These are phyloP conservation scores for Ophioninae sp. DNA, from an alignment of 2,888 invertebrate genomes.

Conservation along the genomic window DNA sequence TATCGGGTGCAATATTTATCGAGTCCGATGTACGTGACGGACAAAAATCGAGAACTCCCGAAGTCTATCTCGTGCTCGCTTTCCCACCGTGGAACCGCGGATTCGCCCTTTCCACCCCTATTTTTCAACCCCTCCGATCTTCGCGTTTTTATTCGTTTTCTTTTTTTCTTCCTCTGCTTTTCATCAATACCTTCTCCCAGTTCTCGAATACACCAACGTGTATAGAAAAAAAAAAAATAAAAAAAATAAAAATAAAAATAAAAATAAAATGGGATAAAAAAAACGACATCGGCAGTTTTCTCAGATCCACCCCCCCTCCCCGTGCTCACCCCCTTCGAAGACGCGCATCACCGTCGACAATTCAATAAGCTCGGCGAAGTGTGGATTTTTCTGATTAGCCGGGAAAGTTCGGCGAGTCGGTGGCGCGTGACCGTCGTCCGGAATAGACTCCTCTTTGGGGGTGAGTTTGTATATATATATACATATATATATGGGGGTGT, in stretches of 20 bases:
- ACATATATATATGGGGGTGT: background rate
- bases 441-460: slow-evolving; percentile 63
- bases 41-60: slow-evolving; percentile 44
- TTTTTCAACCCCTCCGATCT: background rate
- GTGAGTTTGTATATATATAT: background rate
- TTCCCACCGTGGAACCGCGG: background rate
- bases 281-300: slow-evolving; percentile 1
- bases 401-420: slow-evolving; percentile 75
- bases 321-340: background rate
- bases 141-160: background rate
- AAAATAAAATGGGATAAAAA: background rate
- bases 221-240: background rate
- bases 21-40: slow-evolving; percentile 52
- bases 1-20: slow-evolving; percentile 54
- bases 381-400: slow-evolving; percentile 80
- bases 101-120: background rate
- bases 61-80: slow-evolving; percentile 18
- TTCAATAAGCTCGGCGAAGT: slow-evolving; percentile 77
- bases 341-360: slow-evolving; percentile 67
- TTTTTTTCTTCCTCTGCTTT: slow-evolving; percentile 12
- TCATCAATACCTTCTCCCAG: slow-evolving; percentile 41
- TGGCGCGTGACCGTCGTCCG: slow-evolving; percentile 77
- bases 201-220: slow-evolving; percentile 6
- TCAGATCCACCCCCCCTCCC: background rate
- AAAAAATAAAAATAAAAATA: background rate